A percentile compares a stretch with the other conserved stretches of the same genome.
Evolutionary conservation across 2,888 invertebrate genomes (phyloP).

Genomic region (Baccha elongata): DNA sequence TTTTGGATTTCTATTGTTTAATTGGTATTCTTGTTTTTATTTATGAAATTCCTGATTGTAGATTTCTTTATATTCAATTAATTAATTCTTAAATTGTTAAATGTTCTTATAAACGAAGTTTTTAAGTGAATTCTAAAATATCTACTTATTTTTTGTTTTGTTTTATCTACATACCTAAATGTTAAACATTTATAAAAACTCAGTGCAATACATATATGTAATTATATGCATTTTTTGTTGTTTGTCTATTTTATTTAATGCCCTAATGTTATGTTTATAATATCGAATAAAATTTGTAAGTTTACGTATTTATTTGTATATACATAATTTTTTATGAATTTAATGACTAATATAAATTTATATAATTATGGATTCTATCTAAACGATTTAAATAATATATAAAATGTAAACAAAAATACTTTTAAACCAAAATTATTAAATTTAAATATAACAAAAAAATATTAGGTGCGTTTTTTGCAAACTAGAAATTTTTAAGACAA

Average conservation of each 20-base stretch:
- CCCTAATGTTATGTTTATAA: conserved; percentile 40
- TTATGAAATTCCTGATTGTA: conserved; percentile 76
- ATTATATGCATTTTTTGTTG: conserved; percentile 46
- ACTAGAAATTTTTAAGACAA: too few relatives aligned
- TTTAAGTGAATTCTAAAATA: conserved; percentile 49
- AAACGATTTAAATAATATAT: too few relatives aligned
- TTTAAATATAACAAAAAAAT: too few relatives aligned
- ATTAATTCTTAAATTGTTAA: conserved; percentile 23
- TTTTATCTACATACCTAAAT: conserved; percentile 37
- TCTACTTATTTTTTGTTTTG: conserved; percentile 51
- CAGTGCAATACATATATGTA: conserved; percentile 65
- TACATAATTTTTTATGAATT: conserved; percentile 12
- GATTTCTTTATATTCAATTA: conserved; percentile 22
- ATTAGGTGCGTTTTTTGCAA: too few relatives aligned
- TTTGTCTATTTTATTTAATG: conserved; percentile 22
- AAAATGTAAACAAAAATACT: too few relatives aligned
- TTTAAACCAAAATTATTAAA: too few relatives aligned
- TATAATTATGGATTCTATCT: too few relatives aligned
- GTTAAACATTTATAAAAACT: conserved; percentile 71
- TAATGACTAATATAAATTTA: not conserved
- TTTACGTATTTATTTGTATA: conserved; percentile 68
- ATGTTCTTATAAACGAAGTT: conserved; percentile 41
- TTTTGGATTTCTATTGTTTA: conserved; percentile 67
- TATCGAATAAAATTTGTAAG: conserved; percentile 68
- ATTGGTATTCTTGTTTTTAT: conserved; percentile 59